A percentile compares a stretch with the other conserved stretches of the same genome.
Conservation (phyloP, 2,888 invertebrate genomes). For the Myathropa florea region DNA sequence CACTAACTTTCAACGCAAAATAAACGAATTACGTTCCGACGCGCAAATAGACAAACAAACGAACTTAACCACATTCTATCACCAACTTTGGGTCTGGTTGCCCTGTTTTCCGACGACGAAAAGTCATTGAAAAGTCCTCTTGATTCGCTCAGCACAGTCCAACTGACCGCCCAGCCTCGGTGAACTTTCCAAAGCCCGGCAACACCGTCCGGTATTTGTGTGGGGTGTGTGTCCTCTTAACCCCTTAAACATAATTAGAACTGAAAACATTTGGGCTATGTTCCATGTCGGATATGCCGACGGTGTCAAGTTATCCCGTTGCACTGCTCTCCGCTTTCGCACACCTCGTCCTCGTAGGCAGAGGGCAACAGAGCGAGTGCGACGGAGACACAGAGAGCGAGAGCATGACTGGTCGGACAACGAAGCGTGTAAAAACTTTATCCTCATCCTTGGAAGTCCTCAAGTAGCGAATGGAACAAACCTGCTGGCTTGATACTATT, state of each 20-base stretch:
- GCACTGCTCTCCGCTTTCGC: constrained; percentile 1
- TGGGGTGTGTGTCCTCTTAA: constrained; percentile 48
- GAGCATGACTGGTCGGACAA: constrained; percentile 29
- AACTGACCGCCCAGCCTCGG: constrained; percentile 54
- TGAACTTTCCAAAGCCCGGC: not conserved
- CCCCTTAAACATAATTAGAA: constrained; percentile 69
- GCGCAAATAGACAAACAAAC: constrained; percentile 53
- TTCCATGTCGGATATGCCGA: constrained; percentile 70
- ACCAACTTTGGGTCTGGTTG: constrained; percentile 28
- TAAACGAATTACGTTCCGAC: constrained; percentile 59
- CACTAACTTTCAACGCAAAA: constrained; percentile 50
- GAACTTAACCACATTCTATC: constrained; percentile 60
- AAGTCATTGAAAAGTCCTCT: constrained; percentile 65
- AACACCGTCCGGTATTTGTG: not conserved
- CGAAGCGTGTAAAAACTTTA: constrained; percentile 69
- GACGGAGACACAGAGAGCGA: not conserved
- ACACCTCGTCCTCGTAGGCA: not conserved
- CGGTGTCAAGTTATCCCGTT: constrained; percentile 63
- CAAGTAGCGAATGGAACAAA: constrained; percentile 53
- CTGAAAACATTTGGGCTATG: constrained; percentile 66
- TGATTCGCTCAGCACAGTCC: constrained; percentile 27
- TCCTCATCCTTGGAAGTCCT: constrained; percentile 62
- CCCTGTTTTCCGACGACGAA: constrained; percentile 25
- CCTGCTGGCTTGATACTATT: constrained; percentile 65
- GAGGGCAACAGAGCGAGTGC: not conserved